Conservation (phyloP, 2,113 vertebrate genomes). For the Tragelaphus buxtoni region DNA sequence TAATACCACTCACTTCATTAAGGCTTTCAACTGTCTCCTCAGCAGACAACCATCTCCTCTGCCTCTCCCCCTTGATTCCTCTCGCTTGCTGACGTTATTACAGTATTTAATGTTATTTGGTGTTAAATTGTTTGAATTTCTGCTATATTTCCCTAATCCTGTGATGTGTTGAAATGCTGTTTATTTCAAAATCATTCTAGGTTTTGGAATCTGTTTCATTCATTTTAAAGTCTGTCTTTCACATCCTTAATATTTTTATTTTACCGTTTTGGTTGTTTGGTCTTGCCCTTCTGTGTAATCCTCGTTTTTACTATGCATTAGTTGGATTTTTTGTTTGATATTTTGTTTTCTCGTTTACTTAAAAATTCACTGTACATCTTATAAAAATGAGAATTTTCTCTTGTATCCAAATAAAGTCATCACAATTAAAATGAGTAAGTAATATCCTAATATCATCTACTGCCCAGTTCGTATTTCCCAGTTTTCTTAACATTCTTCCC, state of each 20-base stretch:
- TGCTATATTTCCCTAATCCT: neutral
- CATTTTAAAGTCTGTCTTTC: neutral
- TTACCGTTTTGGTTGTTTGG: neutral
- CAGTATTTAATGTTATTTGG: neutral
- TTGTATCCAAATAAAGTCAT: neutral
- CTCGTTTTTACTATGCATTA: neutral
- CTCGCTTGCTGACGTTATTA: neutral
- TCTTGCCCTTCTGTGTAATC: neutral
- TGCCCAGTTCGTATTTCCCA: neutral
- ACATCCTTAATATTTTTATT: neutral
- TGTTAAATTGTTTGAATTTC: conserved; percentile 32
- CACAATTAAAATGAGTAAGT: neutral
- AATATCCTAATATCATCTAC: neutral
- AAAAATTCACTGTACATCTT: neutral
- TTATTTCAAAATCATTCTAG: neutral
- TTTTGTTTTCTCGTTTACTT: conserved; percentile 20
- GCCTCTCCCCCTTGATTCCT: neutral
- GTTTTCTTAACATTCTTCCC: neutral
- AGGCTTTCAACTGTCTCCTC: conserved; percentile 3
- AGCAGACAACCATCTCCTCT: neutral
- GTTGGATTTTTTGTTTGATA: conserved; percentile 4
- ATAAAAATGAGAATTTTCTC: neutral
- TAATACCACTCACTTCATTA: neutral
- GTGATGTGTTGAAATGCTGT: neutral
- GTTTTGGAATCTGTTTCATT: neutral